Base-by-base conservation (phyloP, 2,113 vertebrate species). In the Oreochromis niloticus region DNA sequence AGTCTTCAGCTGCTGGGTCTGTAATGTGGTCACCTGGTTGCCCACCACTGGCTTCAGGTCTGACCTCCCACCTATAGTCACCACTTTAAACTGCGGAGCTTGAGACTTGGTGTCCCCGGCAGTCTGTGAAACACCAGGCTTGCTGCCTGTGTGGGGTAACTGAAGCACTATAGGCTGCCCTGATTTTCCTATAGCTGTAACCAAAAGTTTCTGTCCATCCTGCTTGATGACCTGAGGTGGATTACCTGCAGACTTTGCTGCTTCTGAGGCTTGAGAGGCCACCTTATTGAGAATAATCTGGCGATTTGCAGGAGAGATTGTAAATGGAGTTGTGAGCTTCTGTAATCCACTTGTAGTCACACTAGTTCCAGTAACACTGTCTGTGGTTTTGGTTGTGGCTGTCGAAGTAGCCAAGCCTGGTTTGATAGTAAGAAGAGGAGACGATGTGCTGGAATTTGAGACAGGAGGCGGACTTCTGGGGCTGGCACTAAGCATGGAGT, bases 281-380 rank as follows among this genome's bases (percentile, higher is more conserved):
- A 97, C 96, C 95, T 97, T 99, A 95, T 98, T 99, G 90, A 99
- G 96, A 91, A 99, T 97, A 87, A 99, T 97, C 92, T 99, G 98
- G 92, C 97, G 98, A 94, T 98, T 99, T 87, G 97, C 96, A 6
- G 98, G 95, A 17, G 98, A 97, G 90, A 98, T 96, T 88, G 98
- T 96, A 80, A 99, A 97, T 1, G 98, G 97, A 84, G 96, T 95
- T 55, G 97, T 95, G 43, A 98, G 97, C 94, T 98, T 99, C 75
- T 98, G 97, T 85, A 98, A 94, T 85, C 97, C 96, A 52, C 96
- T 83, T 1, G 95, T 86, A 3, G 94, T 52, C 24, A 94, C 48
- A 13, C 43, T 92, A 1, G 92, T 89, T 56, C 93, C 94, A 7
- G 92, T 88, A n/a, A 92, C 46, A 22, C 96, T 94, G 24, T 95